Evolutionary conservation across 2,888 invertebrate species (phyloP), one percentile per base, ranked within the genome.

Genomic region (Orthonychiurus folsomi): DNA sequence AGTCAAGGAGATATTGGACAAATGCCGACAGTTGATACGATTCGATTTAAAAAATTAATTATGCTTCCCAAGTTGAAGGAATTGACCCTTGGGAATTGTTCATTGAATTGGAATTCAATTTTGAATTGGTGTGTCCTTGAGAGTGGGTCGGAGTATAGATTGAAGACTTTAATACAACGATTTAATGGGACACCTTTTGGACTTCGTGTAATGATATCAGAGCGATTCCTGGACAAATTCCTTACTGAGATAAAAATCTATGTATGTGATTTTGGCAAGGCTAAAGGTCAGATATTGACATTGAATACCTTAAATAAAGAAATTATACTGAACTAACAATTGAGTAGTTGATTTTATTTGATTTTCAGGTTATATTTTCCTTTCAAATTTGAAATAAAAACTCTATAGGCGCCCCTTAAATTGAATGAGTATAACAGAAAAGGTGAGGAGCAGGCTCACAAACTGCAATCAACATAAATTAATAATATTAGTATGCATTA

Each of bases 291-390:
- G n/a, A n/a, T n/a, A n/a, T n/a, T n/a, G n/a, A n/a, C n/a, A n/a
- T n/a, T n/a, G n/a, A n/a, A n/a, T n/a, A 48, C 48, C 48, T 48
- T 48, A 15, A 48, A 48, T 48, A 48, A n/a, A n/a, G 48, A 12
- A 48, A 48, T 48, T 48, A 48, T 12, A 12, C 15, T 15, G n/a
- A n/a, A n/a, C n/a, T n/a, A n/a, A n/a, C n/a, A n/a, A n/a, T n/a
- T n/a, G n/a, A n/a, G n/a, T n/a, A n/a, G n/a, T n/a, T n/a, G n/a
- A n/a, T n/a, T n/a, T n/a, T n/a, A n/a, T n/a, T n/a, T n/a, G n/a
- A n/a, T n/a, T 48, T 48, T 48, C 12, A 48, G 48, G 15, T 48
- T 15, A 48, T 48, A 48, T 48, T 48, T 48, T 48, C 15, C n/a
- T 48, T 12, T 12, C 15, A 48, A n/a, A 15, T 48, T 48, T 48